Base-by-base conservation (phyloP, 2,888 invertebrate species). In the Orthosia cruda region DNA sequence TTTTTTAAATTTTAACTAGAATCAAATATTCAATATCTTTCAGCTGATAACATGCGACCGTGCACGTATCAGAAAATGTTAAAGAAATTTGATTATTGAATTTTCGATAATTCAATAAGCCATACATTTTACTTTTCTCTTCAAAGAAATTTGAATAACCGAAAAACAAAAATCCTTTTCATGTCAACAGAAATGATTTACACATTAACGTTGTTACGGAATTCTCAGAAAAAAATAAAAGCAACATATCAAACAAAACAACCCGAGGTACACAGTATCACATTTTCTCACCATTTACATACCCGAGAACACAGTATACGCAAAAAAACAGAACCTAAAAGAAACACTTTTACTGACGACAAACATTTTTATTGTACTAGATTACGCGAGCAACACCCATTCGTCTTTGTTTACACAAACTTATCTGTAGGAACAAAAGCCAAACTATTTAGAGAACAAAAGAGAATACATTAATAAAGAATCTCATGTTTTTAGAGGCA, bases 401-500 rank as follows among this genome's bases (percentile, higher is more conserved):
- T 76, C 61, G 40, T 84, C 78, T 84, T 86, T 88, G 78, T 88
- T 78, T 72, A 77, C 66, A 78, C 66, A 74, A 86, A 86, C 64
- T 84, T 86, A 86, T 84, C 87, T 81, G 69, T 61, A 59, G 58
- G 66, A 88, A 86, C 77, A 86, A 86, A 88, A 88, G 84, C 81
- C 65, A 77, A 84, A 86, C 88, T 86, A 86, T 88, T 87, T 77
- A 45, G 74, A 81, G 26, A 83, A 85, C 88, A 86, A 88, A 81
- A 86, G 79, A n/a, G 77, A 84, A 84, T 86, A 88, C 84, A 78
- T 88, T 88, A 80, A 77, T 76, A 88, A 88, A 85, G 71, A 87
- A 77, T 79, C 75, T 76, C 67, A 62, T 76, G 72, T 73, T 77
- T 76, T 87, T 87, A 54, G 50, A 67, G 59, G 54, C 63, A 26